Evolutionary conservation across 1,140 invertebrate genomes (phyloP).

Genomic region (Drosophila takahashii): DNA sequence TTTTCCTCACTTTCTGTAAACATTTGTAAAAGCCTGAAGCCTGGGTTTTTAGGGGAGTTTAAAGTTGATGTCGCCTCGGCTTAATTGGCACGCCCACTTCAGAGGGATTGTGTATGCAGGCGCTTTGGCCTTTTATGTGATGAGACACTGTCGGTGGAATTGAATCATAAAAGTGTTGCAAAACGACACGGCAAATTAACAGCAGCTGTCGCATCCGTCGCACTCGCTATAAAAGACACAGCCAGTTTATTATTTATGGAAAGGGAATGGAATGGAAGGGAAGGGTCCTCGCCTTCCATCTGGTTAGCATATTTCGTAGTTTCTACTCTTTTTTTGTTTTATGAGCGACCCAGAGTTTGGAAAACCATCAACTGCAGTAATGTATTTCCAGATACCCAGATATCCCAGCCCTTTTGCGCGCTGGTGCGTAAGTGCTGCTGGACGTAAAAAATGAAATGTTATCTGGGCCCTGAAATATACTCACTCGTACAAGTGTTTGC

Average conservation of each 20-base stretch:
- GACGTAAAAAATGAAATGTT: conserved; percentile 68
- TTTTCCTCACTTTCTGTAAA: conserved; percentile 22
- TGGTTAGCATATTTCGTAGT: conserved; percentile 74
- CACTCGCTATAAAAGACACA: conserved; percentile 27
- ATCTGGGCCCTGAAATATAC: conserved; percentile 41
- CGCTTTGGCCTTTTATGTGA: conserved; percentile 50
- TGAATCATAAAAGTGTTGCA: conserved; percentile 80
- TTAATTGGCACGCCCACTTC: conserved; percentile 57
- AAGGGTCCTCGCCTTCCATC: conserved; percentile 8
- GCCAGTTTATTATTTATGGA: conserved; percentile 57
- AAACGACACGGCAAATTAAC: conserved; percentile 70
- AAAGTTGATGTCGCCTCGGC: conserved; percentile 49
- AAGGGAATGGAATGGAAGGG: neutral
- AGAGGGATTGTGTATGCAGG: conserved; percentile 37
- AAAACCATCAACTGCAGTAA: conserved; percentile 74
- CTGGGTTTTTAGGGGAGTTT: conserved; percentile 22
- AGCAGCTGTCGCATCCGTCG: conserved; percentile 29
- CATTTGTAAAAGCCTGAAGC: conserved; percentile 36
- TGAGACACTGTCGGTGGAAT: conserved; percentile 46
- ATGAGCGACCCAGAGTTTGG: conserved; percentile 63
- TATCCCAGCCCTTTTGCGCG: conserved; percentile 28
- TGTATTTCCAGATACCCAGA: neutral
- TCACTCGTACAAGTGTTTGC: conserved; percentile 15
- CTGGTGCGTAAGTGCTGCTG: conserved; percentile 60
- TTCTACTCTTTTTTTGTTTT: conserved; percentile 66